Evolutionary conservation across 2,113 vertebrate species (phyloP).

Genomic region (Rousettus leschenaultii): DNA sequence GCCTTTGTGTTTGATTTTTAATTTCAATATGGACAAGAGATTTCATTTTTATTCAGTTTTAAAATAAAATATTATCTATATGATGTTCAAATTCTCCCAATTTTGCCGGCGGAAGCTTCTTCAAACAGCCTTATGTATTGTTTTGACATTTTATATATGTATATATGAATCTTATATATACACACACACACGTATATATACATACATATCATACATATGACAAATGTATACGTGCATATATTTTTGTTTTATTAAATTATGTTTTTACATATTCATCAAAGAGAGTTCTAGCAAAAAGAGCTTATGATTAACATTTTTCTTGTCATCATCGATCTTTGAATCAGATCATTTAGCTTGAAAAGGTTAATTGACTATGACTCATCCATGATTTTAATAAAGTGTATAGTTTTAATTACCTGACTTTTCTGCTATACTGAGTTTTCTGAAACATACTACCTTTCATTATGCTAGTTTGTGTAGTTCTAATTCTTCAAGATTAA

Average conservation of each 20-base stretch:
- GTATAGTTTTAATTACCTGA: constrained; percentile 8
- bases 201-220: background rate
- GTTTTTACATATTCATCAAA: background rate
- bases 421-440: background rate
- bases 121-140: background rate
- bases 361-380: constrained; percentile 18
- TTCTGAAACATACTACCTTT: background rate
- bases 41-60: background rate
- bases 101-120: background rate
- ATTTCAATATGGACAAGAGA: background rate
- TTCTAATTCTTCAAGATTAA: background rate
- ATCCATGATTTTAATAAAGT: constrained; percentile 20
- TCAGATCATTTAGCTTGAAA: constrained; percentile 35
- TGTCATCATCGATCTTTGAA: constrained; percentile 26
- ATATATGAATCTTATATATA: background rate
- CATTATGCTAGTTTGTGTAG: background rate
- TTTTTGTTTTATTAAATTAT: background rate
- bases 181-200: background rate
- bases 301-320: background rate
- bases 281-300: background rate
- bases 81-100: background rate
- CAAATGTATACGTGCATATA: background rate
- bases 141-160: background rate
- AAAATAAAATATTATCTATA: background rate
- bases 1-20: background rate